Percentiles rank a stretch among this genome's conserved stretches.
phyloP scores from a whole-genome alignment of 2,888 invertebrate genomes.

The Polydesmus complanatus region DNA sequence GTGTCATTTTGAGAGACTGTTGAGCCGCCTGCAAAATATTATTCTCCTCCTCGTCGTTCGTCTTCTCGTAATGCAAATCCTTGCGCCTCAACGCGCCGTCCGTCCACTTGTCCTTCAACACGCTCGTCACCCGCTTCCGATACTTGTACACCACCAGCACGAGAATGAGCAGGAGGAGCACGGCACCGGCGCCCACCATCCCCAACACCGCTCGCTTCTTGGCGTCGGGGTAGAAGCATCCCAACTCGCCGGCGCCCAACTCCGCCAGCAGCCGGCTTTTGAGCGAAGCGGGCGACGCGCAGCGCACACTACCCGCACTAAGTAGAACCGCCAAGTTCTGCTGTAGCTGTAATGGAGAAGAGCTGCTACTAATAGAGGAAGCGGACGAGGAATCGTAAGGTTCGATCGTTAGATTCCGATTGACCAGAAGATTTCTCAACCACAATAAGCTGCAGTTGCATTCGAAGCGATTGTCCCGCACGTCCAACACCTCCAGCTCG shows the following conservation, averaged over 20 bases:
- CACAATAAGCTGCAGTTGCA: constrained; percentile 78
- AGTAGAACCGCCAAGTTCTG: too few species aligned
- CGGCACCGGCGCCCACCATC: constrained; percentile 12
- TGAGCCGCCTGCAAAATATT: constrained; percentile 15
- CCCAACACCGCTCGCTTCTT: constrained; percentile 16
- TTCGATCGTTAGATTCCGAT: constrained; percentile 11
- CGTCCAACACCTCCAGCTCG: constrained; percentile 53
- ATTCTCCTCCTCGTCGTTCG: constrained; percentile 18
- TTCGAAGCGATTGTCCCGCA: constrained; percentile 67
- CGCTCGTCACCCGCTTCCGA: constrained; percentile 17
- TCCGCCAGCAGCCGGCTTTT: constrained; percentile 13
- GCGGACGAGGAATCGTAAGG: background rate
- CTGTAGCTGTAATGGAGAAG: too few species aligned
- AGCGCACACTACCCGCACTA: constrained; percentile 4
- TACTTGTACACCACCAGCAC: constrained; percentile 17
- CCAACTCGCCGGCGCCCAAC: constrained; percentile 14
- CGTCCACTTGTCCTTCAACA: constrained; percentile 19
- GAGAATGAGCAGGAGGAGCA: constrained; percentile 14
- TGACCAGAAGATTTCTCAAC: constrained; percentile 36
- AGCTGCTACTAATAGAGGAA: background rate
- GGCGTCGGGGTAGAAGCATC: constrained; percentile 16
- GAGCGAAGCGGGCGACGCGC: constrained; percentile 6
- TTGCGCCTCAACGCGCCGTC: constrained; percentile 18
- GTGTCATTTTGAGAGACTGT: constrained; percentile 12
- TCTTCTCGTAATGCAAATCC: constrained; percentile 18